Evolutionary conservation across 2,888 invertebrate genomes (phyloP), one percentile per base, ranked within the genome.

Genomic region (Eilema depressum): DNA sequence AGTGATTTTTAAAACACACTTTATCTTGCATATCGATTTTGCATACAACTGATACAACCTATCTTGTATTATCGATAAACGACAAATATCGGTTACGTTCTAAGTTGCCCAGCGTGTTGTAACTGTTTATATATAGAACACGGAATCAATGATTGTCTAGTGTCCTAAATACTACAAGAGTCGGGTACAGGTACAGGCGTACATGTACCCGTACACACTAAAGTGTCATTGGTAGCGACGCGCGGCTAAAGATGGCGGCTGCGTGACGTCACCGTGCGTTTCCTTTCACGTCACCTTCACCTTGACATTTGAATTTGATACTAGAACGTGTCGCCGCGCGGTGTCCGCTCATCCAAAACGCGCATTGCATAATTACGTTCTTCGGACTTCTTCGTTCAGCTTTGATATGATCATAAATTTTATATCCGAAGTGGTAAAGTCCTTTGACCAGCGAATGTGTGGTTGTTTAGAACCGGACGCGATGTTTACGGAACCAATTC

Each of bases 291-390:
- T 90, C 88, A 91, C 90, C 91, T 90, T 92, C 92, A 91, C 92
- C 94, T 94, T 95, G 93, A 93, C 94, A 94, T 93, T 93, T 91
- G 88, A 89, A 89, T 92, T 91, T 92, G 93, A 92, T 91, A 91
- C 87, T 90, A 85, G 89, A 89, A 90, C 93, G 91, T 90, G 92
- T 91, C 87, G 88, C 85, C 80, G 83, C 85, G 85, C 88, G 85
- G 80, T 86, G 87, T 77, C 82, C 88, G 88, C 88, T 88, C 88
- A 85, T 87, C 88, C 86, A 85, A 83, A 85, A 86, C 87, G 84
- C 84, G 85, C 75, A 81, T 84, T 85, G 87, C 86, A 89, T 88
- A 85, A 88, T 87, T 86, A 83, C 76, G 71, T 70, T 67, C 75
- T 70, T 47, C 68, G 66, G 47, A 53, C 47, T n/a, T 65, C 12